phyloP scores from a whole-genome alignment of 2,888 invertebrate species.

The Cheilosia impressa region DNA sequence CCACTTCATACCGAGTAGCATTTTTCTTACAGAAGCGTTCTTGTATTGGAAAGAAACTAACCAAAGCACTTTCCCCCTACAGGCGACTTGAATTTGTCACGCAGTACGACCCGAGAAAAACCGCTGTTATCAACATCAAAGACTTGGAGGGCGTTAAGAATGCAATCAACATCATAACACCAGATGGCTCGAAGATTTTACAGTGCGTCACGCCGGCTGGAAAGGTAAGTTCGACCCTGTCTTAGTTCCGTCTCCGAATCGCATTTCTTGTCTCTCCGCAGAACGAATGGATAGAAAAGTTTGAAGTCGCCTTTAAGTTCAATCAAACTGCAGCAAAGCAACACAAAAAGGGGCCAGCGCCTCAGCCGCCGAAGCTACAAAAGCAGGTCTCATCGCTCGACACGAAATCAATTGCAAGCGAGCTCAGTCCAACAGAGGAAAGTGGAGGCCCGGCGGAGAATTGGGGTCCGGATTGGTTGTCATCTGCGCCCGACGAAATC shows the following conservation, averaged over 20 bases:
- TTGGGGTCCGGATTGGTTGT: conserved; percentile 91
- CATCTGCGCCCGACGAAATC: conserved; percentile 95
- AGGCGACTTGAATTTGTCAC: conserved; percentile 82
- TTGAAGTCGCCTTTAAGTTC: conserved; percentile 94
- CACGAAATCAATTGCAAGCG: conserved; percentile 77
- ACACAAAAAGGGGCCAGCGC: conserved; percentile 84
- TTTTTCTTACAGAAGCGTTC: background rate
- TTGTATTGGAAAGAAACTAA: background rate
- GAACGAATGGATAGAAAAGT: conserved; percentile 97
- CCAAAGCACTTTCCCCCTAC: background rate
- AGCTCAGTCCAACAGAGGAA: conserved; percentile 79
- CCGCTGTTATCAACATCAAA: conserved; percentile 97
- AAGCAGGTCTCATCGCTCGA: conserved; percentile 76
- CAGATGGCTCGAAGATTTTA: conserved; percentile 96
- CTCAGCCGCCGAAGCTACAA: conserved; percentile 80
- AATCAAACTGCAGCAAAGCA: conserved; percentile 86
- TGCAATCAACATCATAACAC: conserved; percentile 96
- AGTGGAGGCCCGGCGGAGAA: conserved; percentile 78
- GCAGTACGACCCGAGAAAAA: conserved; percentile 87
- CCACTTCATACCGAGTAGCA: too few relatives aligned
- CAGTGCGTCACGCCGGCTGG: conserved; percentile 92
- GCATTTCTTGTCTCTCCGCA: conserved; percentile 79
- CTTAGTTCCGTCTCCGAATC: too few relatives aligned
- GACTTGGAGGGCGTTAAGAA: conserved; percentile 95
- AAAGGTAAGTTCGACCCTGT: conserved; percentile 79